A percentile compares a stretch with the other conserved stretches of the same genome.
These are phyloP conservation scores for Eilema depressum DNA, from an alignment of 2,888 invertebrate genomes.

Conservation along the genomic window DNA sequence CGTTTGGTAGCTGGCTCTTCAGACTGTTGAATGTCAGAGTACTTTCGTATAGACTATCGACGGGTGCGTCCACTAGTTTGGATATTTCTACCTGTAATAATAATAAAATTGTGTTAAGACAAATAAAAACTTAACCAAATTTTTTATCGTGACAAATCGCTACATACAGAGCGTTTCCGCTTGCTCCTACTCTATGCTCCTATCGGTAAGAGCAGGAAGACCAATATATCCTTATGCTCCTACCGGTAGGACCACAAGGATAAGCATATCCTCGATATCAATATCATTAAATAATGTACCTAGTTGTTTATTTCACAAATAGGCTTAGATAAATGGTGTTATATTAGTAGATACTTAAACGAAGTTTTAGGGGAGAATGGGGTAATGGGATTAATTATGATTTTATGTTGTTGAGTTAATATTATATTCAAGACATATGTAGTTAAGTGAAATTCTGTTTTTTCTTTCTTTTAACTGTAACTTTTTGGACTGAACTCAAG, in stretches of 20 bases:
- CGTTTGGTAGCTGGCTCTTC: conserved; percentile 60
- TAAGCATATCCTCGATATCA: too few species aligned
- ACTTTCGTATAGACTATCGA: conserved; percentile 76
- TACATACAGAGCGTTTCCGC: too few species aligned
- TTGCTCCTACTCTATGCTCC: too few species aligned
- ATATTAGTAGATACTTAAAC: conserved; percentile 84
- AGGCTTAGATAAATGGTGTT: conserved; percentile 70
- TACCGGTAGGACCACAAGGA: too few species aligned
- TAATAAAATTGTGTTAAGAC: not conserved
- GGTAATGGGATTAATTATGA: conserved; percentile 61
- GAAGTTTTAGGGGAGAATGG: too few species aligned
- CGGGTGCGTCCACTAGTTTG: conserved; percentile 74
- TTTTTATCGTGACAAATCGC: too few species aligned
- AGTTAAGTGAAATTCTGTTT: conserved; percentile 53
- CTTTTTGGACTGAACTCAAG: too few species aligned
- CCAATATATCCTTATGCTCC: too few species aligned
- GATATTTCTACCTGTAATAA: conserved; percentile 83
- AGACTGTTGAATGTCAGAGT: conserved; percentile 83
- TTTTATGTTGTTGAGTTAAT: conserved; percentile 74
- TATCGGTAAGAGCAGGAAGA: too few species aligned
- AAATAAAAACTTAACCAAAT: not conserved
- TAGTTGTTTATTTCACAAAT: conserved; percentile 73
- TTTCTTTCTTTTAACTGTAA: conserved; percentile 48
- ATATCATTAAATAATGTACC: conserved; percentile 34
- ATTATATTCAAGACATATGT: conserved; percentile 68